Base-by-base conservation (phyloP, 2,113 vertebrate species). In the Phrynosoma blainvillii region DNA sequence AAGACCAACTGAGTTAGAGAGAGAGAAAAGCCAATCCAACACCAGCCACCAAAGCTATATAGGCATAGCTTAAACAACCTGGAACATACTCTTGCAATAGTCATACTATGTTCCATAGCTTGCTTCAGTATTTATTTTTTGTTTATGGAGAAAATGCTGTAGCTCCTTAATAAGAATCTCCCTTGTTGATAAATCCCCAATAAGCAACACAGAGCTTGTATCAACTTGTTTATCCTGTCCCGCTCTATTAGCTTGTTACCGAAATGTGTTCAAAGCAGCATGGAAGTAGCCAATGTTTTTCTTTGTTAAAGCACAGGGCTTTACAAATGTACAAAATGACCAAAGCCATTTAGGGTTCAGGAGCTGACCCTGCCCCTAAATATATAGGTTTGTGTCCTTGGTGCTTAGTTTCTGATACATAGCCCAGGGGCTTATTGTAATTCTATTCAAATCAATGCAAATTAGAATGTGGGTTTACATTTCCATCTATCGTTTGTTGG, bases 261-360 rank as follows among this genome's bases (percentile, higher is more conserved):
- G 25, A 0, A 5, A 0, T 42, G 25, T 4, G 5, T 16, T 21
- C 56, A 75, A 82, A 89, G 23, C 83, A 91, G 89, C 66, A 84
- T 75, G 32, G 12, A 82, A 91, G 54, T 65, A 87, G 54, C 85
- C 70, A 27, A 68, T 79, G 77, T 84, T 88, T 88, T 83, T 85
- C 89, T 83, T 77, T 84, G 82, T 87, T 86, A 84, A 75, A 59
- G 88, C 88, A 82, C 89, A 88, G 21, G 68, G 89, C 68, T 91
- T 90, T 89, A 90, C 77, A 73, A 89, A 84, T 36, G 84, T 86
- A 74, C 87, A 87, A 82, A n/a, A 89, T 83, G 89, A 92, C 86
- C 91, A 94, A 93, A 86, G 85, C 68, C 85, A 56, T 82, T 80
- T n/a, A 82, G 42, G 68, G 70, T 1, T 54, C 73, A 59, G 71